Base-by-base conservation (phyloP, 2,888 invertebrate species). In the Erebia epiphron region DNA sequence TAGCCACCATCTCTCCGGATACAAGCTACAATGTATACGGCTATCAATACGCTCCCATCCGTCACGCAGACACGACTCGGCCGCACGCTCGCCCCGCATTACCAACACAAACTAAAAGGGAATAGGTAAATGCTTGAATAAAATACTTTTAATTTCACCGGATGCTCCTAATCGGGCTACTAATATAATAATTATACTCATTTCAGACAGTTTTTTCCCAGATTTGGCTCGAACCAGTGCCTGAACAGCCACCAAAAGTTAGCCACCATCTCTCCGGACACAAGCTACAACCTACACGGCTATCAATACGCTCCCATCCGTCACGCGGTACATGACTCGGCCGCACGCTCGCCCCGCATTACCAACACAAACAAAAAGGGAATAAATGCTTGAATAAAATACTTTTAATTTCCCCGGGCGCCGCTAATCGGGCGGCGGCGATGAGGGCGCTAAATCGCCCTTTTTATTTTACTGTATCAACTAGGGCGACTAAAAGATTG, bases 71-170 rank as follows among this genome's bases (percentile, higher is more conserved):
- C 60, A 16, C 69, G 73, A 69, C 73, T 73, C 78, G 77, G 74
- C 79, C 82, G 78, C 79, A 78, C 79, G 80, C 79, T 83, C 67
- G 67, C 80, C 82, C 82, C 83, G 73, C 84, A 83, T 86, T 87
- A 89, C 88, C 88, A 87, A 86, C 83, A 81, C 87, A 89, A 91
- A 91, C 88, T 90, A 89, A 91, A 89, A 87, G 86, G 85, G 87
- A 90, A 91, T 91, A n/a, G n/a, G n/a, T n/a, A 89, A 91, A 91
- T 91, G 88, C 86, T 88, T 86, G 88, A 91, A 91, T 91, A 91
- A 91, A 91, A 92, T 90, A 90, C 91, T 91, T 92, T 91, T 92
- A 92, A 92, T 92, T 92, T 91, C 92, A 91, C 92, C 86, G 89
- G 91, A 89, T 91, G 89, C 90, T 89, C 90, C 90, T 92, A 91